These are phyloP conservation scores for Penaeus japonicus DNA, from an alignment of 1,140 invertebrate genomes.

Conservation along the genomic window DNA sequence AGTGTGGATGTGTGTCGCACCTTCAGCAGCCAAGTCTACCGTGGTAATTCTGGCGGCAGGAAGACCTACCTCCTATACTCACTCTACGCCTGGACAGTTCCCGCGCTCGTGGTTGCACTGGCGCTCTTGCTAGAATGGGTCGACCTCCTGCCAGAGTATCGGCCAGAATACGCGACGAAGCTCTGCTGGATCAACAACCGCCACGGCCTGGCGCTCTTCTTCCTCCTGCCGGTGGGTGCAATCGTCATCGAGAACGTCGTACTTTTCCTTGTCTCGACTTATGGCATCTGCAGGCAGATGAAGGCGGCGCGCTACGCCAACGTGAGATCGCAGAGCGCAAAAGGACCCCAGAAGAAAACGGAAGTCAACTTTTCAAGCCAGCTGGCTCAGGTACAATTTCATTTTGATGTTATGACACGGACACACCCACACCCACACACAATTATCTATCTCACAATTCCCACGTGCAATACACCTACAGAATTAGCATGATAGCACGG, in stretches of 20 bases:
- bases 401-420: too few relatives aligned
- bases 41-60: not conserved
- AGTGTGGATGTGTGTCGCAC: conserved; percentile 96
- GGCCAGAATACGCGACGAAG: conserved; percentile 9
- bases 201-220: conserved; percentile 63
- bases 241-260: conserved; percentile 63
- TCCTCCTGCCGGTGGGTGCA: conserved; percentile 64
- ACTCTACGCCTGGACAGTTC: conserved; percentile 63
- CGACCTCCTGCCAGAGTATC: conserved; percentile 54
- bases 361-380: not conserved
- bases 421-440: too few relatives aligned
- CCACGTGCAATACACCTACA: too few relatives aligned
- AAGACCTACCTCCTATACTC: conserved; percentile 60
- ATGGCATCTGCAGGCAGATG: conserved; percentile 53
- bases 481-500: not conserved
- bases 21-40: conserved; percentile 62
- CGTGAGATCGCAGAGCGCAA: conserved; percentile 36
- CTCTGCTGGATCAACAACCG: conserved; percentile 58
- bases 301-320: conserved; percentile 50
- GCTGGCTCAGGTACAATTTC: not conserved
- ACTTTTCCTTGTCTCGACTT: conserved; percentile 64
- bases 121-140: conserved; percentile 62
- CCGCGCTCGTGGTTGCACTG: conserved; percentile 61
- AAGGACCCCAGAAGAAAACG: not conserved
- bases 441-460: too few relatives aligned